These are phyloP conservation scores for Pristionchus maxplancki DNA, from an alignment of 2,888 invertebrate genomes.

Conservation along the genomic window DNA sequence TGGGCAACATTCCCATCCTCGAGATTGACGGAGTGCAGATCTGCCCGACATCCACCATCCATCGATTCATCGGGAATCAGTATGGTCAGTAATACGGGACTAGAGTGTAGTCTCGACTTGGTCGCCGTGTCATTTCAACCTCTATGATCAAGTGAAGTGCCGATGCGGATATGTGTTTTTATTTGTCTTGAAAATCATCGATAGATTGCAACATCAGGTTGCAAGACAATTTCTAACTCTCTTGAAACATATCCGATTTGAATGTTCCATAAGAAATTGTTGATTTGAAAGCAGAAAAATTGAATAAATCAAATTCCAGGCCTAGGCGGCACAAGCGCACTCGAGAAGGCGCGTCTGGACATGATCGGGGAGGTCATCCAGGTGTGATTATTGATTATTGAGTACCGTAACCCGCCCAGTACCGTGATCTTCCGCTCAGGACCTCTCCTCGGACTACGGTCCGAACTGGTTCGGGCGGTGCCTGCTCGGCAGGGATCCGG, in stretches of 20 bases:
- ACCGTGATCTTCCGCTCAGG: not conserved
- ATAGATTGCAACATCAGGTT: too few species aligned
- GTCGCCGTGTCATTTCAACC: too few species aligned
- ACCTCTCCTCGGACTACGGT: conserved; percentile 40
- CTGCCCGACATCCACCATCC: conserved; percentile 69
- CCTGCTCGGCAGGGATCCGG: conserved; percentile 39
- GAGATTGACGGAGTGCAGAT: conserved; percentile 74
- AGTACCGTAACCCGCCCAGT: not conserved
- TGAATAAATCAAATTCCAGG: conserved; percentile 52
- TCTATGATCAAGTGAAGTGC: too few species aligned
- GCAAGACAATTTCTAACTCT: too few species aligned
- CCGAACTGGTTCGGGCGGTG: conserved; percentile 48
- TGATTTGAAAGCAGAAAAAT: too few species aligned
- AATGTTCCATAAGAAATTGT: too few species aligned
- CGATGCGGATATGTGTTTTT: too few species aligned
- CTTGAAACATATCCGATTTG: too few species aligned
- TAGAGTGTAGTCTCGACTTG: too few species aligned
- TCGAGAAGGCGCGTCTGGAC: conserved; percentile 70
- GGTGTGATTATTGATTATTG: conserved; percentile 36
- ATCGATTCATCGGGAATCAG: conserved; percentile 69
- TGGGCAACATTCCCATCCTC: conserved; percentile 73
- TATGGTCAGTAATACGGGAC: too few species aligned
- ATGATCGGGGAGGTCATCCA: conserved; percentile 72
- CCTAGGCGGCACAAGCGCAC: conserved; percentile 60
- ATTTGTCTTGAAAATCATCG: too few species aligned